Evolutionary conservation across 1,140 invertebrate species (phyloP).

Genomic region (Drosophila parvula): DNA sequence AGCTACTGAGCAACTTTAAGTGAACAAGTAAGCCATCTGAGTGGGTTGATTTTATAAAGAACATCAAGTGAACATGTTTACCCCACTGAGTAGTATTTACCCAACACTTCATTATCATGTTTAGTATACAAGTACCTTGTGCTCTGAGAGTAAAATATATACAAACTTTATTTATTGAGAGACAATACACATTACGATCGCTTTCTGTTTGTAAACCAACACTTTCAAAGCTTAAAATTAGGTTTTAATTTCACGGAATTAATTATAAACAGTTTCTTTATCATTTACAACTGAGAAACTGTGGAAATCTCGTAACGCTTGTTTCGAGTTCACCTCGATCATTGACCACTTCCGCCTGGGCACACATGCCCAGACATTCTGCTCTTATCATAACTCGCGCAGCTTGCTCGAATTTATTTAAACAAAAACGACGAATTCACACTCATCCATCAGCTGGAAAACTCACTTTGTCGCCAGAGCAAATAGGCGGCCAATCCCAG

Average conservation of each 20-base stretch:
- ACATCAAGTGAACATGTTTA: too few relatives aligned
- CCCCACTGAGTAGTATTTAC: too few relatives aligned
- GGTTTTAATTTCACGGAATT: neutral
- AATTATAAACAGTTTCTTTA: neutral
- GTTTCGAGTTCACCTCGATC: neutral
- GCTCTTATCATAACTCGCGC: slow-evolving; percentile 39
- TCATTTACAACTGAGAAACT: neutral
- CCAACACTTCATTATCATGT: neutral
- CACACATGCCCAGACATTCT: neutral
- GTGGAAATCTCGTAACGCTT: neutral
- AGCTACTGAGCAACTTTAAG: too few relatives aligned
- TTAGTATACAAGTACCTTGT: neutral
- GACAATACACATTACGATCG: neutral
- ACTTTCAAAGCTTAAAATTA: neutral
- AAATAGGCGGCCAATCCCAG: slow-evolving; percentile 60
- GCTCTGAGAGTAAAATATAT: neutral
- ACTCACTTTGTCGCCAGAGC: slow-evolving; percentile 73
- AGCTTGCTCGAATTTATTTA: slow-evolving; percentile 27
- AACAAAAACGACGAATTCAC: slow-evolving; percentile 30
- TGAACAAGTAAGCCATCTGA: too few relatives aligned
- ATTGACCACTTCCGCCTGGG: slow-evolving; percentile 33
- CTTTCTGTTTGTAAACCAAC: neutral
- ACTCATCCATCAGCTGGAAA: slow-evolving; percentile 20
- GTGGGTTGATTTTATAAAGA: too few relatives aligned
- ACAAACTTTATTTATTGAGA: slow-evolving; percentile 3